Evolutionary conservation across 2,113 vertebrate genomes (phyloP).

Genomic region (Porphyrio hochstetteri): DNA sequence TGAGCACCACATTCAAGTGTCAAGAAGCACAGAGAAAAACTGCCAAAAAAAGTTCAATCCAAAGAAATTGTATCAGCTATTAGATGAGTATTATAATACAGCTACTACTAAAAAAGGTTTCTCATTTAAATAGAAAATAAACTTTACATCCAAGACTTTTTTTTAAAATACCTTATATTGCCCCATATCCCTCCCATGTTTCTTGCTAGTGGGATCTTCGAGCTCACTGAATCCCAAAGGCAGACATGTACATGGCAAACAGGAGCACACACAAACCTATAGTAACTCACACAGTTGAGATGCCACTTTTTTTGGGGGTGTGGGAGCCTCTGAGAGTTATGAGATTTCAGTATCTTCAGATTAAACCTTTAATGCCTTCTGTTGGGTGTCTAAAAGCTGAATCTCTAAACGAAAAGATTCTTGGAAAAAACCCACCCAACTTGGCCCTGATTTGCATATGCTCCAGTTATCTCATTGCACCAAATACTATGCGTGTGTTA

Average conservation of each 20-base stretch:
- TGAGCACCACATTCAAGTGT: slow-evolving; percentile 32
- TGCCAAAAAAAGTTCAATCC: slow-evolving; percentile 31
- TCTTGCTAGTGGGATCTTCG: not conserved
- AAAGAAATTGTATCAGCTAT: slow-evolving; percentile 15
- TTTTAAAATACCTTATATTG: not conserved
- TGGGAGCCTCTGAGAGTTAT: not conserved
- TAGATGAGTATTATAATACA: slow-evolving; percentile 28
- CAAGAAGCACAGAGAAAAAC: slow-evolving; percentile 60
- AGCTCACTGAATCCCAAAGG: not conserved
- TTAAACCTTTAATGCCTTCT: slow-evolving; percentile 7
- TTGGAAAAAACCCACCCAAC: not conserved
- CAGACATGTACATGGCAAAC: not conserved
- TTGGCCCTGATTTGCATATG: slow-evolving; percentile 6
- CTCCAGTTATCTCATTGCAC: slow-evolving; percentile 39
- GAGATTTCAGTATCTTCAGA: not conserved
- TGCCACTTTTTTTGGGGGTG: not conserved
- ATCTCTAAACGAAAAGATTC: slow-evolving; percentile 3
- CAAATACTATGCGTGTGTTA: slow-evolving; percentile 4
- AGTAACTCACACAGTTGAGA: not conserved
- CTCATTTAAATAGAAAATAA: slow-evolving; percentile 38
- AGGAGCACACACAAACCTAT: not conserved
- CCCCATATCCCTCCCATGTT: not conserved
- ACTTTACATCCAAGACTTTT: not conserved
- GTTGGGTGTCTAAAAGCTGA: not conserved
- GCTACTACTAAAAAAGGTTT: not conserved